Percentiles rank a stretch among this genome's conserved stretches.
Conservation (phyloP, 2,113 vertebrate genomes). For the Xiphophorus maculatus region DNA sequence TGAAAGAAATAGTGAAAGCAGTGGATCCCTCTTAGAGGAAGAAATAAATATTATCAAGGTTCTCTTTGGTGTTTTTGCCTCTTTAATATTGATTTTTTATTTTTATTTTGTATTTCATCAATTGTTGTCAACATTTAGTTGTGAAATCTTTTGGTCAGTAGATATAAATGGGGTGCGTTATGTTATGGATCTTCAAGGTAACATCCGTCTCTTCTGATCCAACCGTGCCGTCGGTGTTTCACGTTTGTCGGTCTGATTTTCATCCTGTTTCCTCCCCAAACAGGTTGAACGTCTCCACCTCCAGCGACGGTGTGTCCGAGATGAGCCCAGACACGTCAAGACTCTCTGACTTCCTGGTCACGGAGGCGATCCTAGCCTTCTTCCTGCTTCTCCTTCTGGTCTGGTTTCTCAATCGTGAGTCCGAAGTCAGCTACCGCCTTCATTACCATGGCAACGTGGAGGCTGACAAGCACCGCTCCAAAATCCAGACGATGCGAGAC, state of each 20-base stretch:
- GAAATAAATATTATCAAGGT: neutral
- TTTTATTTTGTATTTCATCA: neutral
- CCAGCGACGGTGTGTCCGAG: conserved; percentile 13
- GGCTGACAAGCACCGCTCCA: conserved; percentile 93
- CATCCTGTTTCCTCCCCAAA: conserved; percentile 23
- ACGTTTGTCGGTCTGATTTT: conserved; percentile 5
- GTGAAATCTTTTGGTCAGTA: neutral
- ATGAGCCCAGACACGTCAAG: neutral
- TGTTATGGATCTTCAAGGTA: neutral
- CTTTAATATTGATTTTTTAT: neutral
- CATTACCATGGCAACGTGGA: conserved; percentile 98
- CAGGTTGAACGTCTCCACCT: conserved; percentile 60
- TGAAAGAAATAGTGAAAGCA: neutral
- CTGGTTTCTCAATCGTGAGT: conserved; percentile 98
- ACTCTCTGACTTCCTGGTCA: conserved; percentile 79
- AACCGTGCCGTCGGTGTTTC: neutral
- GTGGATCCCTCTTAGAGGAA: neutral
- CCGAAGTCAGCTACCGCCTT: conserved; percentile 96
- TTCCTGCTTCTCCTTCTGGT: conserved; percentile 93
- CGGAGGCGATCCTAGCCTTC: conserved; percentile 87
- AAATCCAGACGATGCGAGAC: conserved; percentile 96
- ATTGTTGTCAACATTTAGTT: neutral
- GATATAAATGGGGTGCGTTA: neutral
- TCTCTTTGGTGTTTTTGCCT: neutral
- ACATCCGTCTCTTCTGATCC: neutral